Base-by-base conservation (phyloP, 2,113 vertebrate species). In the Oxyruncus cristatus region DNA sequence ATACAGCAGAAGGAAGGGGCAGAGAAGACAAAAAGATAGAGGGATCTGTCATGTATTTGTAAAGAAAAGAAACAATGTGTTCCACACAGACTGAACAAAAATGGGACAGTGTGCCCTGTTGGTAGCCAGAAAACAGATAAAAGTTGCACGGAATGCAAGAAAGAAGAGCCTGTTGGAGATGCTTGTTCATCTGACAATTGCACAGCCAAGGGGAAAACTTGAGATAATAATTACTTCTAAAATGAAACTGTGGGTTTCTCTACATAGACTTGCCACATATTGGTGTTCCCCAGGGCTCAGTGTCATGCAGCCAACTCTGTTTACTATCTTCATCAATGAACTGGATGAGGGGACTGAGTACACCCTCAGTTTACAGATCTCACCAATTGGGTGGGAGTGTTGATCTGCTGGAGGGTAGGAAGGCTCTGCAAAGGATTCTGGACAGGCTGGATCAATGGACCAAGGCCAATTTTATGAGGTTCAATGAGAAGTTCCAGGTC, bases 311-410 rank as follows among this genome's bases (percentile, higher is more conserved):
- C 8, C 27, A 77, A 27, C 21, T 30, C 30, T 71, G 14, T 72
- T 82, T 33, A 72, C 55, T n/a, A 61, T 8, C 52, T 66, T 42
- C 14, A 42, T 65, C 27, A 80, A 19, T 37, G 12, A 88, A 73
- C 32, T 49, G 39, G 15, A 53, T 0, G 1, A 5, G 3, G 50
- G 6, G 14, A 61, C n/a, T 3, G 5, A 49, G 19, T n/a, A 24
- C 14, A 72, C 32, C n/a, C 14, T 82, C 8, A 27, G 14, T 55
- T 18, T 66, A 20, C 26, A 65, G 26, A 39, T 4, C 10, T 46
- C 33, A 63, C 5, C 24, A 74, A 24, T 0, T 77, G 9, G 3
- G 22, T 12, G 4, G 35, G 21, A 23, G 12, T 37, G 8, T 39
- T n/a, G 41, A 55, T 66, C 41, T 84, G 9, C 32, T 78, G 18